Evolutionary conservation across 92 coral and sea anemone species (phyloP).

Genomic region (Virgularia gustaviana): DNA sequence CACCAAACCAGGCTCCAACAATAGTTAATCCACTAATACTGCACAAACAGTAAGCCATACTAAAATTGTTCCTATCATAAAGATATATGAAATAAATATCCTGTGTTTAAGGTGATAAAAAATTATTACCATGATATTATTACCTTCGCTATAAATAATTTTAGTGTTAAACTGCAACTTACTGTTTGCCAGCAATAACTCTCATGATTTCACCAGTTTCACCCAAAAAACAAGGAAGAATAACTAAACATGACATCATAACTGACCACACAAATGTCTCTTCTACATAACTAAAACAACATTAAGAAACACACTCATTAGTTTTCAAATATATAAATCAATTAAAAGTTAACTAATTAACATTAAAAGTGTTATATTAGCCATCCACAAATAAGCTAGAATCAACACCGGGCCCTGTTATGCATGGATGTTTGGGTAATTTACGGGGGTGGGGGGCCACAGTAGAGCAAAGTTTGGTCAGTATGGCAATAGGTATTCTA

Average conservation of each 20-base stretch:
- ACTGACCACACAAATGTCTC: slow-evolving; percentile 82
- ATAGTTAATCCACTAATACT: slow-evolving; percentile 57
- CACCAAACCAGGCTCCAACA: slow-evolving; percentile 89
- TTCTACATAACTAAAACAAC: slow-evolving; percentile 69
- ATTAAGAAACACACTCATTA: too few species aligned
- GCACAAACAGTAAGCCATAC: slow-evolving; percentile 63
- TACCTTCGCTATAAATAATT: not conserved
- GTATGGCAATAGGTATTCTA: too few species aligned
- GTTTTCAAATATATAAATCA: too few species aligned
- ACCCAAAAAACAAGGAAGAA: slow-evolving; percentile 67
- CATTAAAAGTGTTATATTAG: too few species aligned
- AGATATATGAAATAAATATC: not conserved
- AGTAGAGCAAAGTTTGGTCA: too few species aligned
- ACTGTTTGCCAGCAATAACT: slow-evolving; percentile 67
- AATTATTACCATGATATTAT: not conserved
- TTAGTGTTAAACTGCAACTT: slow-evolving; percentile 2
- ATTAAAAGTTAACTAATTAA: too few species aligned
- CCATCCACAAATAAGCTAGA: too few species aligned
- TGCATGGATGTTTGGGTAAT: too few species aligned
- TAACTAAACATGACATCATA: slow-evolving; percentile 64
- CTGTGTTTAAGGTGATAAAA: not conserved
- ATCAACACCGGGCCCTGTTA: too few species aligned
- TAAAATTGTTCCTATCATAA: slow-evolving; percentile 58
- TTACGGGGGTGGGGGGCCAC: too few species aligned
- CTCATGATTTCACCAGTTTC: slow-evolving; percentile 57